Base-by-base conservation (phyloP, 2,888 invertebrate species). In the Drosophila birchii region DNA sequence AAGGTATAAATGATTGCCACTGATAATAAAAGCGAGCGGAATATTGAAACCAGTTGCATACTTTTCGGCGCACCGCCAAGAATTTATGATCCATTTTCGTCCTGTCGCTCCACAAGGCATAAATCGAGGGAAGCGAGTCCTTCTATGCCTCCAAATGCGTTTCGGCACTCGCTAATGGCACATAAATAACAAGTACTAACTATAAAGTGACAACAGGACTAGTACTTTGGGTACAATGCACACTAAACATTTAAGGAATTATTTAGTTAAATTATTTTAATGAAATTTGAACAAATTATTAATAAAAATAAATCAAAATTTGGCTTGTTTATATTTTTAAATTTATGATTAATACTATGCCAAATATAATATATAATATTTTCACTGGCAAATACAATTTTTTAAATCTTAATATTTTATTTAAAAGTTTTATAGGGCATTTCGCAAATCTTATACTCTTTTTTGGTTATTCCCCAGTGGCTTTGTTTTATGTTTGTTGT, bases 11-110 rank as follows among this genome's bases (percentile, higher is more conserved):
- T 80, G 82, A 84, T 81, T 81, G 43, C 79, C 56, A 29, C 49
- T 76, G 83, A 79, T 81, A 81, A 83, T 83, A 81, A 78, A 77
- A 73, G 75, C 75, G 32, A 68, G 44, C 71, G 63, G 75, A 81
- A 81, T 83, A 73, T 75, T 73, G 61, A 70, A 77, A 84, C 84
- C 81, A 86, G 84, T 84, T 86, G 86, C 86, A 83, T 78, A 73
- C 80, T 57, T 73, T 83, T 81, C 51, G 73, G 58, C 44, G 32
- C n/a, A 49, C 47, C 47, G 66, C 61, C 64, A 26, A 32, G 47
- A 64, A 81, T 82, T 84, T 82, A 83, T 80, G 82, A 71, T 47
- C 66, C 69, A 79, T 68, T 79, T 80, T 49, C 70, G 67, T 76
- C 39, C 26, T 69, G 66, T 73, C 56, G 70, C 57, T 60, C 56